These are phyloP conservation scores for Lasioglossum morio DNA, from an alignment of 2,888 invertebrate genomes.

Conservation along the genomic window DNA sequence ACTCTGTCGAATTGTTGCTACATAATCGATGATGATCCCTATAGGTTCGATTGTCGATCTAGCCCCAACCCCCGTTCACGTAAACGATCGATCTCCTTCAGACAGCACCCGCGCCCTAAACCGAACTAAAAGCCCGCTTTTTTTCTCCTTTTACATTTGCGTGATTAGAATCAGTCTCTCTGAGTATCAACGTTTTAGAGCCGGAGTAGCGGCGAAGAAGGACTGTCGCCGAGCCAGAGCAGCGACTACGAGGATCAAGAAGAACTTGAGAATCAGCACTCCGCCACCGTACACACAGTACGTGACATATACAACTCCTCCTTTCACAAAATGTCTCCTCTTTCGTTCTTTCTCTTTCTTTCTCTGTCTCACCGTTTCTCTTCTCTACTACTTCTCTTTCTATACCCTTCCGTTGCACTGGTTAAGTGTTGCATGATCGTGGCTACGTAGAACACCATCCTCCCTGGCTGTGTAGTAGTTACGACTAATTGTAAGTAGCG, in stretches of 20 bases:
- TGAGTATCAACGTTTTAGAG: slow-evolving; percentile 82
- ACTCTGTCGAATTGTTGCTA: slow-evolving; percentile 44
- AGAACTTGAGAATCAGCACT: slow-evolving; percentile 87
- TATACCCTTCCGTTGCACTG: slow-evolving; percentile 16
- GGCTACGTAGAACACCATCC: slow-evolving; percentile 9
- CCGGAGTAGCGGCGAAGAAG: slow-evolving; percentile 87
- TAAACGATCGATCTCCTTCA: slow-evolving; percentile 48
- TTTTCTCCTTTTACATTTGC: slow-evolving; percentile 50
- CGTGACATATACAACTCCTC: slow-evolving; percentile 81
- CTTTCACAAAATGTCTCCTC: slow-evolving; percentile 51
- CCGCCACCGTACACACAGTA: slow-evolving; percentile 89
- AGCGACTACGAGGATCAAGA: slow-evolving; percentile 90
- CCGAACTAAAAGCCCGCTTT: slow-evolving; percentile 61
- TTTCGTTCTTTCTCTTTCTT: neutral
- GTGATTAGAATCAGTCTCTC: slow-evolving; percentile 74
- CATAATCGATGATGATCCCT: slow-evolving; percentile 30
- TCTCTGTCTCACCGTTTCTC: neutral
- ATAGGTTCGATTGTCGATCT: slow-evolving; percentile 45
- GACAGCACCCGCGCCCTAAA: slow-evolving; percentile 60
- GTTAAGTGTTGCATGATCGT: slow-evolving; percentile 46
- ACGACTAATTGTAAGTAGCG: slow-evolving; percentile 13
- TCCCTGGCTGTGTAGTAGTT: slow-evolving; percentile 16
- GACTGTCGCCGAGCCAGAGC: slow-evolving; percentile 88
- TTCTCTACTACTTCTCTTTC: neutral
- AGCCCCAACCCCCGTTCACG: slow-evolving; percentile 27